Evolutionary conservation across 2,113 vertebrate species (phyloP).

Genomic region (Cromileptes altivelis): DNA sequence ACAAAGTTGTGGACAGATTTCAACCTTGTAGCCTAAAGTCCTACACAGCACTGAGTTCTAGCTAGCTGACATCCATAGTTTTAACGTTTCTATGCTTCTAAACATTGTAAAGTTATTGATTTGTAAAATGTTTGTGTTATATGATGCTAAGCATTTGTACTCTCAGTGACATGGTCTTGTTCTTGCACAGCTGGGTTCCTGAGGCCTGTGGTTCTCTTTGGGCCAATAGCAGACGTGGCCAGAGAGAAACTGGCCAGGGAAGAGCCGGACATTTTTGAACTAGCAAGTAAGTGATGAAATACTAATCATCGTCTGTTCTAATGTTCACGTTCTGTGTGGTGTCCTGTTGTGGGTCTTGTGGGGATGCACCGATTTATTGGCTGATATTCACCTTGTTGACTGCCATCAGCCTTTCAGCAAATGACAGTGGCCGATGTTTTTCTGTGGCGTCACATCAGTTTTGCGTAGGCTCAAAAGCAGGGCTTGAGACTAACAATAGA

Average conservation of each 20-base stretch:
- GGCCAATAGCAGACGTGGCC: constrained; percentile 96
- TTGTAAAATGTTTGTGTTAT: neutral
- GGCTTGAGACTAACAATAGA: too few relatives aligned
- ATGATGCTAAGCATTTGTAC: constrained; percentile 2
- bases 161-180: constrained; percentile 17
- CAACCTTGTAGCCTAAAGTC: neutral
- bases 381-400: too few relatives aligned
- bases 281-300: constrained; percentile 91
- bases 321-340: constrained; percentile 1
- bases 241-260: constrained; percentile 96
- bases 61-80: too few relatives aligned
- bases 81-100: neutral
- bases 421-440: too few relatives aligned
- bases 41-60: neutral
- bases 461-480: too few relatives aligned
- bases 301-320: neutral
- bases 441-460: too few relatives aligned
- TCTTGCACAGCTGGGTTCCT: constrained; percentile 92
- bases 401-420: too few relatives aligned
- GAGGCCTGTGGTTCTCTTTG: constrained; percentile 97
- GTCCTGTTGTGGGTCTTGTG: neutral
- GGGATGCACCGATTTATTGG: too few relatives aligned
- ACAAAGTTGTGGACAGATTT: neutral
- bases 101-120: neutral
- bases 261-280: constrained; percentile 95